These are phyloP conservation scores for Proisotoma minuta DNA, from an alignment of 2,888 invertebrate species.

Conservation along the genomic window DNA sequence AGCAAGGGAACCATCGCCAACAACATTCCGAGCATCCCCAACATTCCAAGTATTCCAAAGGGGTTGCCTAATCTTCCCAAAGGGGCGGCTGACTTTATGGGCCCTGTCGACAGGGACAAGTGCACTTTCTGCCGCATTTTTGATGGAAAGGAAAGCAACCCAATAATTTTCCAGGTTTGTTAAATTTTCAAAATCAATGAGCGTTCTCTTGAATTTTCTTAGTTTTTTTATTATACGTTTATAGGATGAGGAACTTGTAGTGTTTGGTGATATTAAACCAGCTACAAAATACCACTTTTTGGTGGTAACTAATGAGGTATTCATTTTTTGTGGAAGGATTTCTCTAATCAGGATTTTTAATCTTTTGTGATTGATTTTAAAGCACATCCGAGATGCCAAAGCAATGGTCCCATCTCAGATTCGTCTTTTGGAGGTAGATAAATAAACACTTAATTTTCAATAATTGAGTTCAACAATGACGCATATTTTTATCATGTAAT, in stretches of 20 bases:
- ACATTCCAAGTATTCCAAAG: slow-evolving; percentile 6
- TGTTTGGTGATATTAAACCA: slow-evolving; percentile 79
- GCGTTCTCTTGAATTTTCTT: too few species aligned
- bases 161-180: slow-evolving; percentile 60
- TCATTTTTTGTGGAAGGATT: background rate
- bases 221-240: too few species aligned
- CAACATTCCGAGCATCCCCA: slow-evolving; percentile 11
- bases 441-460: too few species aligned
- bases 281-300: slow-evolving; percentile 75
- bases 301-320: slow-evolving; percentile 62
- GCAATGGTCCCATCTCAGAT: slow-evolving; percentile 60
- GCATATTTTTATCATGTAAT: too few species aligned
- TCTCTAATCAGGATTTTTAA: background rate
- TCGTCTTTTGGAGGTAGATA: slow-evolving; percentile 13
- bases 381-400: slow-evolving; percentile 70
- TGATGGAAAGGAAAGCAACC: slow-evolving; percentile 59
- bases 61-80: slow-evolving; percentile 6
- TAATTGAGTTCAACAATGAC: too few species aligned
- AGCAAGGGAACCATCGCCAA: slow-evolving; percentile 11
- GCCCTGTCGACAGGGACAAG: slow-evolving; percentile 48
- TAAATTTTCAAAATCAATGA: background rate
- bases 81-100: slow-evolving; percentile 7
- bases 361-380: background rate
- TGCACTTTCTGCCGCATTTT: slow-evolving; percentile 75
- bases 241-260: slow-evolving; percentile 65